Percentiles rank a stretch among this genome's conserved stretches.
phyloP scores from a whole-genome alignment of 2,797 vertebrate species.

The Aldrovandia affinis region DNA sequence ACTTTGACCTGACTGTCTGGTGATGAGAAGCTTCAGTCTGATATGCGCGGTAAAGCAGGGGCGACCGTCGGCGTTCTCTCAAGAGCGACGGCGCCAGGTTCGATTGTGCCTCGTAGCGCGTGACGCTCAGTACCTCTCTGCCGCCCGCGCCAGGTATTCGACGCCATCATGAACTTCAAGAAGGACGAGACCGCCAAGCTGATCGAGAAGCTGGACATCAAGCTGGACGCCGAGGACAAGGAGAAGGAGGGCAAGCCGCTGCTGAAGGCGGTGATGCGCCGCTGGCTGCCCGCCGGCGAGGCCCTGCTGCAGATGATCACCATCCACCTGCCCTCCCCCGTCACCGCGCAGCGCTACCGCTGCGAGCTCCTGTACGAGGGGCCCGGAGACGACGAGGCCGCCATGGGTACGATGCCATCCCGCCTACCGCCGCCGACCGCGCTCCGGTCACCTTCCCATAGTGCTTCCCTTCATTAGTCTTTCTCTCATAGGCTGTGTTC shows the following conservation, averaged over 20 bases:
- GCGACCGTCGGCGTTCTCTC: neutral
- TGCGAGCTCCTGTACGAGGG: conserved; percentile 96
- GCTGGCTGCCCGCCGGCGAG: conserved; percentile 94
- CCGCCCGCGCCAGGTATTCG: conserved; percentile 77
- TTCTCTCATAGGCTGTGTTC: no score
- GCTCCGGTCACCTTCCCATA: no score
- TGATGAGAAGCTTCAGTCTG: conserved; percentile 83
- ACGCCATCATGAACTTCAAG: conserved; percentile 94
- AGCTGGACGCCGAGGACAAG: conserved; percentile 87
- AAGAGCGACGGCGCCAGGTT: neutral
- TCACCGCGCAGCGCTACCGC: conserved; percentile 93
- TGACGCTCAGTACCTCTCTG: neutral
- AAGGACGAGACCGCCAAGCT: conserved; percentile 88
- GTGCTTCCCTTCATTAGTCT: no score
- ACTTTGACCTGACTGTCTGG: conserved; percentile 94
- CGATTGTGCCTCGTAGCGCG: neutral
- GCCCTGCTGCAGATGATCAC: conserved; percentile 96
- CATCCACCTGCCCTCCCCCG: conserved; percentile 93
- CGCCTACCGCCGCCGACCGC: no score
- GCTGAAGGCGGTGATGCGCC: conserved; percentile 94
- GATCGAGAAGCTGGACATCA: conserved; percentile 89
- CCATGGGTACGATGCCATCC: conserved; percentile 92
- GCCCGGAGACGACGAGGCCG: conserved; percentile 89
- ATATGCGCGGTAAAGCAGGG: conserved; percentile 47
- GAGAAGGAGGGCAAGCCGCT: conserved; percentile 92